Conservation (phyloP, 1,140 invertebrate genomes). For the Phocides pigmalion region DNA sequence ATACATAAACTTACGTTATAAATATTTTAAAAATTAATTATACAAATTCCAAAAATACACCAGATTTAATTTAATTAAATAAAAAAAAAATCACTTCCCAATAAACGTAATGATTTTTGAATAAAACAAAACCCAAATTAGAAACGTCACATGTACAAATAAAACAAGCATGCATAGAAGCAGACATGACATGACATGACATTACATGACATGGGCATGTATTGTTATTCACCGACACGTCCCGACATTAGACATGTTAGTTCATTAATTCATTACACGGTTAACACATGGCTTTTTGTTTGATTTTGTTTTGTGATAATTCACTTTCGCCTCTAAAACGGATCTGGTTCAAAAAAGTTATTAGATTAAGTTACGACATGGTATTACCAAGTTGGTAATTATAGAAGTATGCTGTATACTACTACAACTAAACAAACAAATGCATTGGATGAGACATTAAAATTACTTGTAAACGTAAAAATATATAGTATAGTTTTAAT, state of each 20-base stretch:
- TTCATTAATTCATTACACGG: constrained; percentile 38
- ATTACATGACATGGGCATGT: constrained; percentile 35
- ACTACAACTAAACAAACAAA: too few relatives aligned
- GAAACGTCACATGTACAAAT: constrained; percentile 23
- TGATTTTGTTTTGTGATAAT: constrained; percentile 36
- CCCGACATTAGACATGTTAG: constrained; percentile 52
- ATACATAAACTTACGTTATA: too few relatives aligned
- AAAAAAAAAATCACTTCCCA: not conserved
- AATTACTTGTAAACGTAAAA: too few relatives aligned
- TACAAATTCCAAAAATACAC: too few relatives aligned
- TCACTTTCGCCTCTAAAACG: constrained; percentile 48
- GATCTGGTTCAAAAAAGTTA: constrained; percentile 10
- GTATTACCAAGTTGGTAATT: too few relatives aligned
- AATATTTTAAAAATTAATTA: too few relatives aligned
- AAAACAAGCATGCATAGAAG: constrained; percentile 66
- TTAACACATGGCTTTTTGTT: constrained; percentile 26
- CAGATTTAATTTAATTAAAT: too few relatives aligned
- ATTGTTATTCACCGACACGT: constrained; percentile 43
- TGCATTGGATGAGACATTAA: too few relatives aligned
- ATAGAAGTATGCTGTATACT: too few relatives aligned
- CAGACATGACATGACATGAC: constrained; percentile 49
- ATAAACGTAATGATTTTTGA: too few relatives aligned
- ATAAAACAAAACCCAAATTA: constrained; percentile 34
- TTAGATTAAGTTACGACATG: too few relatives aligned
- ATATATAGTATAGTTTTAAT: too few relatives aligned